Percentiles rank a stretch among this genome's conserved stretches.
These are phyloP conservation scores for Trissolcus japonicus DNA, from an alignment of 2,888 invertebrate genomes.

Conservation along the genomic window DNA sequence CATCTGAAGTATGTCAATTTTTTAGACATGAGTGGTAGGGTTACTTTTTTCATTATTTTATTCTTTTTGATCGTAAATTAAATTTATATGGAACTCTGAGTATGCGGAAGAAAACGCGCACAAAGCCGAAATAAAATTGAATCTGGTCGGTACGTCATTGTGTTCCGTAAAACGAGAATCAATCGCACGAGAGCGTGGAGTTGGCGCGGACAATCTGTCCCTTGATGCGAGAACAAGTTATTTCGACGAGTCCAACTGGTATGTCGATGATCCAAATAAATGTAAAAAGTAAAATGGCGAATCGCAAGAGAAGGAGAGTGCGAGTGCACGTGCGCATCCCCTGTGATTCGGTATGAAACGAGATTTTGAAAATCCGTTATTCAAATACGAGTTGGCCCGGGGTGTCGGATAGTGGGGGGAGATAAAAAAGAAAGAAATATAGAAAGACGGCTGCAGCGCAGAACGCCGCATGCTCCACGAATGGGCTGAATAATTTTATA, in stretches of 20 bases:
- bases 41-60: too few relatives aligned
- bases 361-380: slow-evolving; percentile 76
- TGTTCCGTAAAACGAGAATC: slow-evolving; percentile 5
- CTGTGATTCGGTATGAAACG: slow-evolving; percentile 67
- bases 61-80: background rate
- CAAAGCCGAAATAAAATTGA: background rate
- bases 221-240: slow-evolving; percentile 29
- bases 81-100: slow-evolving; percentile 17
- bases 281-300: slow-evolving; percentile 36
- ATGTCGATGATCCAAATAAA: slow-evolving; percentile 34
- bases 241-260: slow-evolving; percentile 24
- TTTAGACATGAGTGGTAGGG: too few relatives aligned
- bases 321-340: slow-evolving; percentile 56
- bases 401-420: slow-evolving; percentile 42
- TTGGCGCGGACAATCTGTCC: slow-evolving; percentile 22
- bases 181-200: slow-evolving; percentile 7
- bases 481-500: slow-evolving; percentile 74
- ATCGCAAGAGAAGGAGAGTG: slow-evolving; percentile 5
- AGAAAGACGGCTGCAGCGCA: slow-evolving; percentile 41
- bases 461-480: slow-evolving; percentile 58
- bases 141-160: slow-evolving; percentile 1
- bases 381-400: slow-evolving; percentile 68
- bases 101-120: slow-evolving; percentile 4
- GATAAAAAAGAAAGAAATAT: slow-evolving; percentile 38
- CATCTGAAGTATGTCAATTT: too few relatives aligned